Conservation (phyloP, 2,113 vertebrate species). For the Seriola dumerili region DNA sequence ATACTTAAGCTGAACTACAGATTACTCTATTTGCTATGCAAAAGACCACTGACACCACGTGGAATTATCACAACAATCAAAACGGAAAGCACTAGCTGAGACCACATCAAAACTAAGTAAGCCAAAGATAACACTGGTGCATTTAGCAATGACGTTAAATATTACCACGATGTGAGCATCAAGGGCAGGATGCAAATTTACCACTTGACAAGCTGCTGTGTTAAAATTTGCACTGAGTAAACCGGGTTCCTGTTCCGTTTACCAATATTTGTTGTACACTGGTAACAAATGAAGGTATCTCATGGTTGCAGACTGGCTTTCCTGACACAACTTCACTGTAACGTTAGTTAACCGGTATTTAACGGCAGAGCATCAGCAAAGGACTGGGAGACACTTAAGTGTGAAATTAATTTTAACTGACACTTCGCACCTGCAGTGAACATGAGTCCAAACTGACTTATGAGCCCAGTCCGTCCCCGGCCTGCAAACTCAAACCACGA, state of each 20-base stretch:
- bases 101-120: not conserved
- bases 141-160: not conserved
- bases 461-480: not conserved
- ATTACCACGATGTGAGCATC: not conserved
- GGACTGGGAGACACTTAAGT: not conserved
- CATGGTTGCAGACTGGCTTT: not conserved
- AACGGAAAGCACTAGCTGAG: not conserved
- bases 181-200: not conserved
- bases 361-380: not conserved
- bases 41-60: constrained; percentile 21
- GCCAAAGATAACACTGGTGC: not conserved
- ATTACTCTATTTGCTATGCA: not conserved
- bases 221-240: not conserved
- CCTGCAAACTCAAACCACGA: not conserved
- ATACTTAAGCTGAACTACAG: constrained; percentile 23
- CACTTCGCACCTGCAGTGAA: not conserved
- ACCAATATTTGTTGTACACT: not conserved
- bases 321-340: not conserved
- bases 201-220: not conserved
- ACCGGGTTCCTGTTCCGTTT: not conserved
- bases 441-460: not conserved
- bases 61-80: constrained; percentile 21
- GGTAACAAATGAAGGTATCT: not conserved
- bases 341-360: not conserved
- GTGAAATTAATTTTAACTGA: not conserved